Percentiles rank a stretch among this genome's conserved stretches.
These are phyloP conservation scores for Zosterops japonicus DNA, from an alignment of 2,113 vertebrate species.

Conservation along the genomic window DNA sequence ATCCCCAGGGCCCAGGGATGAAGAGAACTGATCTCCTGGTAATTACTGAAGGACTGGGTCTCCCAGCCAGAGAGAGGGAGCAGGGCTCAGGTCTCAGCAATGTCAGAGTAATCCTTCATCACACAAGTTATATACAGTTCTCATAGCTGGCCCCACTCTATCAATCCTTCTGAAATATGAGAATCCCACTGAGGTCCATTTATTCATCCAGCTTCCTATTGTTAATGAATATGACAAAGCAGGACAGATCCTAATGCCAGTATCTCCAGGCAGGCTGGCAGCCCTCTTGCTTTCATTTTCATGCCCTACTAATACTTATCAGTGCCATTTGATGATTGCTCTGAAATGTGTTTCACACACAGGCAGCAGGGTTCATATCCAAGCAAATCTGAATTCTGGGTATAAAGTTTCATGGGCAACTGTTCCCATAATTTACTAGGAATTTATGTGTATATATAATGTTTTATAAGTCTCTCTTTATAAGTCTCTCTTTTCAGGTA, in stretches of 20 bases:
- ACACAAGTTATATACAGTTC: not conserved
- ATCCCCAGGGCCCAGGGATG: not conserved
- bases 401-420: not conserved
- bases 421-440: not conserved
- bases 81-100: not conserved
- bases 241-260: not conserved
- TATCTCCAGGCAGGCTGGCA: not conserved
- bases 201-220: not conserved
- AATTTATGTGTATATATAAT: not conserved
- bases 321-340: not conserved
- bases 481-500: not conserved
- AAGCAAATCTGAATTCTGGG: not conserved
- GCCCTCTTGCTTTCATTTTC: not conserved
- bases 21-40: not conserved
- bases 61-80: not conserved
- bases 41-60: not conserved
- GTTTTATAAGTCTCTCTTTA: not conserved
- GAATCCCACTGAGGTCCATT: not conserved
- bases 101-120: not conserved
- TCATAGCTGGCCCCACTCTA: not conserved
- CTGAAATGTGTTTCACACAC: not conserved
- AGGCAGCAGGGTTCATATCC: not conserved
- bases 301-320: not conserved
- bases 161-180: conserved; percentile 34
- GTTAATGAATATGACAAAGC: conserved; percentile 28